These are phyloP conservation scores for Dallia pectoralis DNA, from an alignment of 2,797 vertebrate genomes.

Conservation along the genomic window DNA sequence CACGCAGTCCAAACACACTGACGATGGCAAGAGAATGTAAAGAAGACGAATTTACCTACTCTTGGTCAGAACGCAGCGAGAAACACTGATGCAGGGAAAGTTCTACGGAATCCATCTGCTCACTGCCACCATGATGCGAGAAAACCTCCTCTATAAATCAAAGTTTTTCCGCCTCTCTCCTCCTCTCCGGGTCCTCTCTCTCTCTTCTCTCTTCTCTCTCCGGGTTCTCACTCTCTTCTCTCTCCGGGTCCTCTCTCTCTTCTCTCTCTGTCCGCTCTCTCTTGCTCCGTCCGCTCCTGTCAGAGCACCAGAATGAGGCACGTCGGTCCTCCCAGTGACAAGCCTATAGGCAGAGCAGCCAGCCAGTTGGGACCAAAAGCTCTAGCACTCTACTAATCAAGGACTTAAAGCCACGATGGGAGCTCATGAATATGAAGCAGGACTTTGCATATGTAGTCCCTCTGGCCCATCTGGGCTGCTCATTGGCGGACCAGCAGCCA, in stretches of 20 bases:
- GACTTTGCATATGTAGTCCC: conserved; percentile 93
- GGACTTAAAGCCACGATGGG: conserved; percentile 97
- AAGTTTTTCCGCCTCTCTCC: conserved; percentile 80
- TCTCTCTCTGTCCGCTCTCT: conserved; percentile 45
- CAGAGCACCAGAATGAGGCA: conserved; percentile 87
- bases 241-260: conserved; percentile 58
- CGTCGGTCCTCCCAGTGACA: conserved; percentile 73
- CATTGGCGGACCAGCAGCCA: conserved; percentile 85
- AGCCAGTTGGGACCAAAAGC: conserved; percentile 94
- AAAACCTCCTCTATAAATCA: conserved; percentile 87
- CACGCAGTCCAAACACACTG: conserved; percentile 42
- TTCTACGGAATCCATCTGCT: conserved; percentile 99
- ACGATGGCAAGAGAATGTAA: conserved; percentile 52
- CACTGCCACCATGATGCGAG: conserved; percentile 88
- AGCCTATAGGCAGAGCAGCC: conserved; percentile 75
- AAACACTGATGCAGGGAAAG: conserved; percentile 95
- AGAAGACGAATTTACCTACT: conserved; percentile 94
- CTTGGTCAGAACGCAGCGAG: conserved; percentile 98
- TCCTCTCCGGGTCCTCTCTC: conserved; percentile 41
- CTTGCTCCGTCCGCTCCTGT: conserved; percentile 66
- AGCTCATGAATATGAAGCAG: conserved; percentile 98
- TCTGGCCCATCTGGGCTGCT: conserved; percentile 71
- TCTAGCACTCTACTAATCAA: conserved; percentile 96
- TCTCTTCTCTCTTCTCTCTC: conserved; percentile 56
- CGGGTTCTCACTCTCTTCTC: conserved; percentile 48